Percentiles rank a stretch among this genome's conserved stretches.
These are phyloP conservation scores for Phymorhynchus buccinoides DNA, from an alignment of 1,140 invertebrate species.

Conservation along the genomic window DNA sequence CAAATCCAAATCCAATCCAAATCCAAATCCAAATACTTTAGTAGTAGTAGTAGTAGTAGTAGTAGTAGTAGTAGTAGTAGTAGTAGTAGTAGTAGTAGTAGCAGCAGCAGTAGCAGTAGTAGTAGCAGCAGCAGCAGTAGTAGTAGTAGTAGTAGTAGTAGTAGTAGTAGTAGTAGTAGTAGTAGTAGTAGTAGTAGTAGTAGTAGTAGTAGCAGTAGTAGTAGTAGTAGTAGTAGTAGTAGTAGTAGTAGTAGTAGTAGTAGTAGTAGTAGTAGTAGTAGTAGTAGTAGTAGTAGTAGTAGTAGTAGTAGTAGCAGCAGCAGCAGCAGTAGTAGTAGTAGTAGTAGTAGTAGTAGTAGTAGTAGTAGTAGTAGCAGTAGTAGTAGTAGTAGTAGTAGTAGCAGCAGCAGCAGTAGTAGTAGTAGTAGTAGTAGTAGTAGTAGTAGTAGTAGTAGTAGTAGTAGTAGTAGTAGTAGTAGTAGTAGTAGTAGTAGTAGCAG, in stretches of 20 bases:
- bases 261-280: constrained; percentile 17
- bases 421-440: constrained; percentile 16
- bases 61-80: background rate
- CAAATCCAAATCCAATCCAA: too few relatives aligned
- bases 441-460: constrained; percentile 17
- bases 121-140: too few relatives aligned
- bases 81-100: constrained; percentile 16
- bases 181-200: constrained; percentile 13
- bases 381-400: constrained; percentile 17
- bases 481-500: background rate
- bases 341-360: constrained; percentile 16
- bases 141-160: background rate
- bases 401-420: constrained; percentile 1
- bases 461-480: constrained; percentile 15
- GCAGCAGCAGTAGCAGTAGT: constrained; percentile 10
- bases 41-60: too few relatives aligned
- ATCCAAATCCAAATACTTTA: too few relatives aligned
- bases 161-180: background rate
- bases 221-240: constrained; percentile 16
- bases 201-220: constrained; percentile 16
- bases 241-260: constrained; percentile 16
- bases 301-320: constrained; percentile 12
- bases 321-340: too few relatives aligned
- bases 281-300: constrained; percentile 16
- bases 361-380: constrained; percentile 13